These are phyloP conservation scores for Acronicta aceris DNA, from an alignment of 2,888 invertebrate species.

Conservation along the genomic window DNA sequence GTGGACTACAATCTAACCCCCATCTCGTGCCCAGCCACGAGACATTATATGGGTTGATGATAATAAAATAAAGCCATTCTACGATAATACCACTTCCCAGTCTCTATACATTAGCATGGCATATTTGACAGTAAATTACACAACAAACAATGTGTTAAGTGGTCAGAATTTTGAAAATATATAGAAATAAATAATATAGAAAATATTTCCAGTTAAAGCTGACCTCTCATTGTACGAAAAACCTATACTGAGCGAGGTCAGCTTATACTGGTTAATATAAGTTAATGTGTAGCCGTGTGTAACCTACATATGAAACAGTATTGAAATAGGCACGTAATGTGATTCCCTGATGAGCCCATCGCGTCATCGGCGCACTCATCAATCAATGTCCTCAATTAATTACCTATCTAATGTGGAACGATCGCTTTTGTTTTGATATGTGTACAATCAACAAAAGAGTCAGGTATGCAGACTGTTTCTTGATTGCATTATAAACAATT, in stretches of 20 bases:
- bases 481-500: no score
- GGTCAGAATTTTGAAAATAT: conserved; percentile 43
- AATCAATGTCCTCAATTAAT: conserved; percentile 74
- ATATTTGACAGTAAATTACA: conserved; percentile 4
- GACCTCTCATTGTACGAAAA: no score
- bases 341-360: conserved; percentile 66
- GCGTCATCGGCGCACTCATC: conserved; percentile 69
- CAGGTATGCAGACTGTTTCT: no score
- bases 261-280: no score
- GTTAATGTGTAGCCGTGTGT: no score
- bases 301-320: conserved; percentile 18
- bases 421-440: conserved; percentile 61
- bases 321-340: conserved; percentile 59
- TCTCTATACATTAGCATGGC: not conserved
- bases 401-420: conserved; percentile 69
- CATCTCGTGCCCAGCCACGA: no score
- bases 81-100: not conserved
- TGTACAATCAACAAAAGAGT: conserved; percentile 14
- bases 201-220: no score
- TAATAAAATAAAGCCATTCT: no score
- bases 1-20: no score
- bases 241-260: no score
- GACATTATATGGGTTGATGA: no score
- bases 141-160: conserved; percentile 32
- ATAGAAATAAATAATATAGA: no score